These are phyloP conservation scores for Oophaga pumilio DNA, from an alignment of 2,113 vertebrate species.

Conservation along the genomic window DNA sequence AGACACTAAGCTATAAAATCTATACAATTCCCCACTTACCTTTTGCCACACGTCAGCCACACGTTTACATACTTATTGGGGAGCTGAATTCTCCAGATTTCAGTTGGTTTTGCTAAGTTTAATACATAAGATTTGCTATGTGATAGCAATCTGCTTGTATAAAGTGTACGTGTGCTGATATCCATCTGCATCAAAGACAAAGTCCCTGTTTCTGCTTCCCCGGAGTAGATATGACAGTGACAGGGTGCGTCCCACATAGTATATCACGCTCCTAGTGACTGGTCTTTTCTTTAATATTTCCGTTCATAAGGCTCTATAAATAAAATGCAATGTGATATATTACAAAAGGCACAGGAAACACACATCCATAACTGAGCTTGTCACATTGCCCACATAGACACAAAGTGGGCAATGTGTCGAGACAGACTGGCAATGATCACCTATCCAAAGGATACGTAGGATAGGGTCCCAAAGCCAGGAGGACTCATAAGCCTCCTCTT, in stretches of 20 bases:
- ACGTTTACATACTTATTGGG: neutral
- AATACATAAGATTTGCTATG: neutral
- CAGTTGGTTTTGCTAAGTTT: neutral
- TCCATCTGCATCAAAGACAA: neutral
- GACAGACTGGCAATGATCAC: no score
- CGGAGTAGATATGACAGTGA: neutral
- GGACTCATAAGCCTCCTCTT: no score
- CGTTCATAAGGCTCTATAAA: neutral
- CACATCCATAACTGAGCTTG: neutral
- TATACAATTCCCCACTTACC: neutral
- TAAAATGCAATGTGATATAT: neutral
- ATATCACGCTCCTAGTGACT: neutral
- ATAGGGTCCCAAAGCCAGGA: no score
- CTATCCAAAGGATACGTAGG: no score
- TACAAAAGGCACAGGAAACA: neutral
- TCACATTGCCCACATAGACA: no score
- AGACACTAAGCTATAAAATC: neutral
- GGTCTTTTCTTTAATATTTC: neutral
- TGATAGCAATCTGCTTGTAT: neutral
- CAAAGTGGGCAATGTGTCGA: no score
- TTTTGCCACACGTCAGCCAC: neutral
- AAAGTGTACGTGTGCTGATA: neutral
- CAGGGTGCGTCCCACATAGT: neutral
- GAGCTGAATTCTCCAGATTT: neutral
- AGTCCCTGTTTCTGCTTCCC: neutral